Percentiles rank a stretch among this genome's conserved stretches.
These are phyloP conservation scores for Catamblyrhynchus diadema DNA, from an alignment of 2,797 vertebrate species.

Conservation along the genomic window DNA sequence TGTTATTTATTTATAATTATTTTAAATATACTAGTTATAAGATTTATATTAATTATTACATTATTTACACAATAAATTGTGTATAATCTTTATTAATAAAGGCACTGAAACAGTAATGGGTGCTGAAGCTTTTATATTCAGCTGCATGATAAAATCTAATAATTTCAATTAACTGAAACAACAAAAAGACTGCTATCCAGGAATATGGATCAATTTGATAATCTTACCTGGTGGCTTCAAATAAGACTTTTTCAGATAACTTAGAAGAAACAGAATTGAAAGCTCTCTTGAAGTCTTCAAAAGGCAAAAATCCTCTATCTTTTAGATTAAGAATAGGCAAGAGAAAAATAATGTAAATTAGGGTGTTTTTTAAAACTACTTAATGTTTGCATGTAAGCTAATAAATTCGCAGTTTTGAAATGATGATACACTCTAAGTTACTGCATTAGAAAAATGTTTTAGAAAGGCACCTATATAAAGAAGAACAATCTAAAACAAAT, in stretches of 20 bases:
- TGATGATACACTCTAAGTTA: background rate
- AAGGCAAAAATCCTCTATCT: conserved; percentile 76
- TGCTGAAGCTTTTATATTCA: background rate
- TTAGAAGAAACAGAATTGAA: conserved; percentile 71
- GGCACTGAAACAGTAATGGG: background rate
- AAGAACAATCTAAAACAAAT: background rate
- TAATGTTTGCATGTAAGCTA: background rate
- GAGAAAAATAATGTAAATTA: background rate
- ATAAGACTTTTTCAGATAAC: conserved; percentile 68
- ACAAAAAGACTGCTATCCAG: background rate
- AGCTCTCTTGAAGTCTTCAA: conserved; percentile 77
- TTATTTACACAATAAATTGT: background rate
- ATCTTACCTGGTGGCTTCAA: conserved; percentile 77
- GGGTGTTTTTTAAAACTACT: background rate
- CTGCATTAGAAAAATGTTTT: background rate
- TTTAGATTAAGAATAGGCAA: background rate
- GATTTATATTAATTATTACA: background rate
- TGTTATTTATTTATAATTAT: background rate
- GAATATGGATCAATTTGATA: background rate
- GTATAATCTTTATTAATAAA: background rate
- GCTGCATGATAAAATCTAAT: background rate
- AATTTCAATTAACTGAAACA: background rate
- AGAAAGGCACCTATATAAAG: background rate
- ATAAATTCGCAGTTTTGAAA: background rate
- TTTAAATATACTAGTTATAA: background rate